Percentiles rank a stretch among this genome's conserved stretches.
Evolutionary conservation across 2,113 vertebrate species (phyloP).

Genomic region (Tragelaphus scriptus): DNA sequence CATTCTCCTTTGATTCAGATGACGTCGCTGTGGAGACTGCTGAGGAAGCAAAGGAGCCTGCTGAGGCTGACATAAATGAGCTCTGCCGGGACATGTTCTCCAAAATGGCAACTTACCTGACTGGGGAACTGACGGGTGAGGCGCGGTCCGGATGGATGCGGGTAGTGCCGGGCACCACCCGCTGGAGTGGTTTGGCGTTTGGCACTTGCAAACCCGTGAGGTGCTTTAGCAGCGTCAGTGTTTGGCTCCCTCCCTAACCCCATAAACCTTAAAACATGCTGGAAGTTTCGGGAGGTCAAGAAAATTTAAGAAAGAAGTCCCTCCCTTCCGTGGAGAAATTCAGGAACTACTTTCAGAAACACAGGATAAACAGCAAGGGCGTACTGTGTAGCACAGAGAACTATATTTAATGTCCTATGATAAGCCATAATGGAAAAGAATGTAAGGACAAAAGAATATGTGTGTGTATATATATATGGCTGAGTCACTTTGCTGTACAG

Average conservation of each 20-base stretch:
- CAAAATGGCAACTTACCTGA: constrained; percentile 95
- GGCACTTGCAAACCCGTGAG: neutral
- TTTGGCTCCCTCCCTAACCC: neutral
- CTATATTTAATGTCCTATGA: neutral
- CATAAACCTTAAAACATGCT: neutral
- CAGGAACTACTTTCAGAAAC: neutral
- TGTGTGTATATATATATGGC: neutral
- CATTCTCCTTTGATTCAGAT: constrained; percentile 74
- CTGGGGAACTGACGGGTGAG: constrained; percentile 96
- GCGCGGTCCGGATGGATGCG: neutral
- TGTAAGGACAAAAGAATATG: neutral
- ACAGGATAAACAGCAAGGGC: neutral
- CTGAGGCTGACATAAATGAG: constrained; percentile 93
- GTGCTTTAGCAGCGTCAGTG: neutral
- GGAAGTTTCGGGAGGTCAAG: neutral
- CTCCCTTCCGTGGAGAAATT: neutral
- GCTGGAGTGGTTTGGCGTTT: neutral
- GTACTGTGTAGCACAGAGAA: neutral
- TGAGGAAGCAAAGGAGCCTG: constrained; percentile 96
- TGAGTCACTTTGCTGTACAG: neutral
- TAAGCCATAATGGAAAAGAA: neutral
- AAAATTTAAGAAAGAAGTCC: neutral
- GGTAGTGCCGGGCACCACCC: too few species aligned
- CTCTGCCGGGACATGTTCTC: constrained; percentile 97
- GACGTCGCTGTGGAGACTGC: constrained; percentile 94